Conservation (phyloP, 2,888 invertebrate genomes). For the Aelia acuminata region DNA sequence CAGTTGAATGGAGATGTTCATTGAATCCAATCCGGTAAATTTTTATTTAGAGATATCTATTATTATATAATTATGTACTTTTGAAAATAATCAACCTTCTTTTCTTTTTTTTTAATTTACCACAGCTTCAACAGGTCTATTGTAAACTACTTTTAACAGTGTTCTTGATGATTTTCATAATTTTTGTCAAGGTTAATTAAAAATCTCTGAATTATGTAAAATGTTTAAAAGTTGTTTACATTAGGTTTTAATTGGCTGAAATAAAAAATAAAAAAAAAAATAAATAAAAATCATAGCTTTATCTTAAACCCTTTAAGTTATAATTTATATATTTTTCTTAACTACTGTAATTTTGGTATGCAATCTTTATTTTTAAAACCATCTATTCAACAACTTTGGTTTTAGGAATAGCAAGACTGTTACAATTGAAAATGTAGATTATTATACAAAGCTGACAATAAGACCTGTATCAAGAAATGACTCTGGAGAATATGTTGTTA, state of each 20-base stretch:
- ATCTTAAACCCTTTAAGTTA: background rate
- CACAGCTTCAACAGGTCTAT: no score
- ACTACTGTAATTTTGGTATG: background rate
- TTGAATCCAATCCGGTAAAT: slow-evolving; percentile 78
- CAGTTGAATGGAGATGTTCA: slow-evolving; percentile 91
- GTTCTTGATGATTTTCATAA: background rate
- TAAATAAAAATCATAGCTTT: no score
- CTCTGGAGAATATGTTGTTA: slow-evolving; percentile 89
- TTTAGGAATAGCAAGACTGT: slow-evolving; percentile 75
- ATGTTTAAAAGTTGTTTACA: background rate
- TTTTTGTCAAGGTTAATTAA: background rate
- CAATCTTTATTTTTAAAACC: background rate
- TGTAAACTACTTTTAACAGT: background rate
- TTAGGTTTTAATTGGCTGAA: background rate
- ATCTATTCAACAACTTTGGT: slow-evolving; percentile 7
- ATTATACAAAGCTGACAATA: slow-evolving; percentile 88
- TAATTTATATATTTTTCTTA: background rate
- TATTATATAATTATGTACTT: background rate
- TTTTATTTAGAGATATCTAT: background rate
- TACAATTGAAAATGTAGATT: slow-evolving; percentile 86
- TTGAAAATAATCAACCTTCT: background rate
- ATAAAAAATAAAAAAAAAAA: no score
- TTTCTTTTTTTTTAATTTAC: no score
- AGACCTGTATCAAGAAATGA: slow-evolving; percentile 86
- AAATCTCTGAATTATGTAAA: background rate